Conservation (phyloP, 2,888 invertebrate genomes). For the Phaonia tiefii region DNA sequence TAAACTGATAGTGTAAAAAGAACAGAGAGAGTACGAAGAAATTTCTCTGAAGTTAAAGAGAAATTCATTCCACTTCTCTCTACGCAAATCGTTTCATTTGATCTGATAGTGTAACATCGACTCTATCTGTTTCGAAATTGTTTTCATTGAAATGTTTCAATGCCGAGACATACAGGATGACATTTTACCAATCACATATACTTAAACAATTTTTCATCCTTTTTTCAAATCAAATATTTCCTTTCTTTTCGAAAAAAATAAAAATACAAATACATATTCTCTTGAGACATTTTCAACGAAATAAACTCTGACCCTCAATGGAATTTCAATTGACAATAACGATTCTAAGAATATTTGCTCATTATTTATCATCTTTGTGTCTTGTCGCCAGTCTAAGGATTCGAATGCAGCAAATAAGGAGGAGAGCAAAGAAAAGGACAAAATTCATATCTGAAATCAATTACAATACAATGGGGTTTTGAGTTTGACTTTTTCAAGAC, state of each 20-base stretch:
- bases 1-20: too few relatives aligned
- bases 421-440: not conserved
- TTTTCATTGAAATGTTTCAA: too few relatives aligned
- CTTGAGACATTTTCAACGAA: not conserved
- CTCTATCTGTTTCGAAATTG: too few relatives aligned
- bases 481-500: constrained; percentile 12
- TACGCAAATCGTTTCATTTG: too few relatives aligned
- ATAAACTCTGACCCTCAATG: constrained; percentile 11
- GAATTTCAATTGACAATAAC: constrained; percentile 4
- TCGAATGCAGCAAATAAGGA: not conserved
- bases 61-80: too few relatives aligned
- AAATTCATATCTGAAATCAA: constrained; percentile 26
- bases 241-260: not conserved
- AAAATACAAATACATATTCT: not conserved
- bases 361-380: not conserved
- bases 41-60: too few relatives aligned
- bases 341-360: not conserved
- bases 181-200: too few relatives aligned
- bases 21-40: too few relatives aligned
- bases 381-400: too few relatives aligned
- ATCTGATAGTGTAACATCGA: too few relatives aligned
- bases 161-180: too few relatives aligned
- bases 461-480: constrained; percentile 7
- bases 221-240: not conserved
- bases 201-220: too few relatives aligned